phyloP scores from a whole-genome alignment of 2,113 vertebrate genomes.

The Gnathonemus longibarbis region DNA sequence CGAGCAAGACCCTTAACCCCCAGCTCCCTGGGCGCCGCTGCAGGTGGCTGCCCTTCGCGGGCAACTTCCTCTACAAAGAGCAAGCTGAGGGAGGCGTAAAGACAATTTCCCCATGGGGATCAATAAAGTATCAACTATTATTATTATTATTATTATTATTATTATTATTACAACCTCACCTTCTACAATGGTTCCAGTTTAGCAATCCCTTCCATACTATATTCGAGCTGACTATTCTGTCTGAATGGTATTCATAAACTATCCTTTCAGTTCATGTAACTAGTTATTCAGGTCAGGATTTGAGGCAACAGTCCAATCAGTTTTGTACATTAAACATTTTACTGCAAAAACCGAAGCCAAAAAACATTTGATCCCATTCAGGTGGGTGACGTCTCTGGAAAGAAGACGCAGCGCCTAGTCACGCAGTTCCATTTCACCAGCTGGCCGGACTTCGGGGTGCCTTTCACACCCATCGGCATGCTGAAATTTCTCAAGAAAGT shows the following conservation, averaged over 20 bases:
- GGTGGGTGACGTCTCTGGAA: conserved; percentile 91
- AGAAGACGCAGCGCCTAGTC: conserved; percentile 91
- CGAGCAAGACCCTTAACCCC: too few species aligned
- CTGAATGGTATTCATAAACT: neutral
- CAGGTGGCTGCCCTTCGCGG: too few species aligned
- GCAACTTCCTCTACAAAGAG: too few species aligned
- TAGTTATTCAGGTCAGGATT: neutral
- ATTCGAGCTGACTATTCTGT: neutral
- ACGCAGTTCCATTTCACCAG: conserved; percentile 98
- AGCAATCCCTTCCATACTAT: neutral
- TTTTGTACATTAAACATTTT: neutral
- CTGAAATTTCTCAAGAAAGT: conserved; percentile 98
- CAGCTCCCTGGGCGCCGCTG: too few species aligned
- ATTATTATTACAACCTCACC: neutral
- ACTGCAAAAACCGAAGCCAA: neutral
- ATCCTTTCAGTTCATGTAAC: neutral
- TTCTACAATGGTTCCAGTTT: neutral
- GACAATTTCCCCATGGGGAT: too few species aligned
- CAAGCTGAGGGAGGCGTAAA: too few species aligned
- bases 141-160: too few species aligned
- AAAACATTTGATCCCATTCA: conserved; percentile 35
- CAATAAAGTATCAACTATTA: too few species aligned
- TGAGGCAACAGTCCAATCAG: neutral
- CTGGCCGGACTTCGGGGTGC: conserved; percentile 96
- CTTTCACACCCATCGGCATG: conserved; percentile 96